A percentile compares a stretch with the other conserved stretches of the same genome.
phyloP scores from a whole-genome alignment of 2,113 vertebrate species.

The Platanista minor region DNA sequence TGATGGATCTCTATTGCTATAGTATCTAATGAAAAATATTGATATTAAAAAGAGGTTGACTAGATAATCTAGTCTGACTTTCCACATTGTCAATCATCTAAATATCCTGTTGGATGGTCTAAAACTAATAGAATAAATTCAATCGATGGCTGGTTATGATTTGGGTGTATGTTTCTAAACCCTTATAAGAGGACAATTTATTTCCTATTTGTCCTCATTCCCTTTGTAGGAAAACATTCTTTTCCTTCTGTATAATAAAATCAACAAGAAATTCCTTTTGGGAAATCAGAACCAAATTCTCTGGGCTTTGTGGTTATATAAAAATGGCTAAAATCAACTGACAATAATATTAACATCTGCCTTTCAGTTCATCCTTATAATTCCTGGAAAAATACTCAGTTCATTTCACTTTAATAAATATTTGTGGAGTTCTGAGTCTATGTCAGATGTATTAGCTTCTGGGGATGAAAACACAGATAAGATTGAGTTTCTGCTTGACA shows the following conservation, averaged over 20 bases:
- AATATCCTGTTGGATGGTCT: background rate
- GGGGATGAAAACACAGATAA: background rate
- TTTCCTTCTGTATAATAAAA: background rate
- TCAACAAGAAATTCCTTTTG: background rate
- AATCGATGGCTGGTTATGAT: background rate
- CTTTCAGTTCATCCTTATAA: background rate
- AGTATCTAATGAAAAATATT: conserved; percentile 27
- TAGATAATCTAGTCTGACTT: background rate
- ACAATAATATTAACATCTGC: background rate
- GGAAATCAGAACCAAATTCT: background rate
- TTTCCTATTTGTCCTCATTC: background rate
- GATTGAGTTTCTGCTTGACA: background rate
- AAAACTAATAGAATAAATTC: background rate
- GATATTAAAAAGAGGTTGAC: background rate
- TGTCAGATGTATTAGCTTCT: background rate
- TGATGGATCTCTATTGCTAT: background rate
- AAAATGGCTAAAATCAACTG: background rate
- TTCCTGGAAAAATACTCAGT: background rate
- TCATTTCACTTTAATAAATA: background rate
- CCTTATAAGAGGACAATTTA: background rate
- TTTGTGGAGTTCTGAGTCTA: background rate
- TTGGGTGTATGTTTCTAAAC: background rate
- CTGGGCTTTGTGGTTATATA: background rate
- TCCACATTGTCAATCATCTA: background rate
- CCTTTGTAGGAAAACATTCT: background rate